Evolutionary conservation across 53 echinoderm and acorn worm genomes (phyloP), one percentile per base, ranked within the genome.

Genomic region (Apostichopus leukothele): DNA sequence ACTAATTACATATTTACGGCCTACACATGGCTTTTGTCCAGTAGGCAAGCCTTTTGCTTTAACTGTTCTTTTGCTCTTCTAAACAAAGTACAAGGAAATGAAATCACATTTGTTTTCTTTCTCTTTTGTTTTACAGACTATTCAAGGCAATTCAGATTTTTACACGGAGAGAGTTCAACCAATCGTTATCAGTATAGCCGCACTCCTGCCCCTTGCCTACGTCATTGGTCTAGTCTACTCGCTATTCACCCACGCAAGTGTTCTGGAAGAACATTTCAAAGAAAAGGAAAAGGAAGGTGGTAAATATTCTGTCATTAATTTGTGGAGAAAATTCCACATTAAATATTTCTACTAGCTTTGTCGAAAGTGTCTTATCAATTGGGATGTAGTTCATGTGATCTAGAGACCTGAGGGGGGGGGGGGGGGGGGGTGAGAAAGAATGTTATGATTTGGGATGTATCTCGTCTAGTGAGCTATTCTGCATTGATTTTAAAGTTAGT

Each of bases 161-260:
- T 88, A 93, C 54, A 59, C 61, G 0, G 20, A 92, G 51, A 91
- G 93, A 66, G 88, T 96, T 5, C 80, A 74, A 7, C 96, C 93
- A 5, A 59, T 96, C 51, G 91, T 95, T 20, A 93, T 93, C 71
- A 92, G 92, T 74, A 92, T 93, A 67, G 90, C 94, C 6, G 25
- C 76, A 5, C 79, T 97, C 50, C 91, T 94, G 60, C 93, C 93
- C 19, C 63, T 97, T 52, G 95, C 97, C 16, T 96, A 96, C 60
- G 67, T 93, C 18, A 92, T 96, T 20, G 96, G 96, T 25, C 91
- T 97, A 3, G 83, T 95, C 61, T 95, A 91, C 91, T 93, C 97
- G 54, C 90, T 97, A 60, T 93, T 92, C 88, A 97, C 97, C 4
- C 97, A 97, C 60, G 80, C 93, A 53, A 93, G 93, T 75, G 88